Evolutionary conservation across 1,140 invertebrate genomes (phyloP).

Genomic region (Lasioglossum baleicum): DNA sequence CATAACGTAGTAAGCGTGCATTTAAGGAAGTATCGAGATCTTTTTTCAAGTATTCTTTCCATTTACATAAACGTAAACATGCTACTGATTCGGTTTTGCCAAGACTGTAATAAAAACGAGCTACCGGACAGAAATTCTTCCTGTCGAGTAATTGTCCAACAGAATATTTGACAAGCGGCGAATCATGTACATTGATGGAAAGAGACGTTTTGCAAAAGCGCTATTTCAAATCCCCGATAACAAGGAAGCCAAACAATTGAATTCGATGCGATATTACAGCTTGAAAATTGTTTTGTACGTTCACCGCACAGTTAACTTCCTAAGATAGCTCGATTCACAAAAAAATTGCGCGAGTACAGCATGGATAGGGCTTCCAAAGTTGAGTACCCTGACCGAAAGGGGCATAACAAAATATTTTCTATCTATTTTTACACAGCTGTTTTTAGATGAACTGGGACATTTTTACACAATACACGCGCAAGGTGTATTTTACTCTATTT

Average conservation of each 20-base stretch:
- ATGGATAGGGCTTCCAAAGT: slow-evolving; percentile 57
- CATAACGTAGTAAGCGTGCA: slow-evolving; percentile 38
- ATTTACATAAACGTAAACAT: slow-evolving; percentile 28
- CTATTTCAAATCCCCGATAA: not conserved
- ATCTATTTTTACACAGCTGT: slow-evolving; percentile 53
- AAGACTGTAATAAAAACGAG: slow-evolving; percentile 25
- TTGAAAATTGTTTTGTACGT: slow-evolving; percentile 17
- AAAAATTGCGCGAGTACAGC: slow-evolving; percentile 11
- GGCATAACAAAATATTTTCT: slow-evolving; percentile 54
- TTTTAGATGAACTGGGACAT: slow-evolving; percentile 22
- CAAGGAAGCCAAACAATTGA: slow-evolving; percentile 24
- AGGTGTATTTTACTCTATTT: slow-evolving; percentile 53
- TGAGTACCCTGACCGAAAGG: slow-evolving; percentile 22
- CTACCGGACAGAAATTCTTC: not conserved
- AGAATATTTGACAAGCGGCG: not conserved
- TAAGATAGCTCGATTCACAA: slow-evolving; percentile 8
- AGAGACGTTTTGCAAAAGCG: not conserved
- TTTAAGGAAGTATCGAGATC: slow-evolving; percentile 24
- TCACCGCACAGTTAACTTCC: slow-evolving; percentile 36
- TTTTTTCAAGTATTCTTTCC: slow-evolving; percentile 32
- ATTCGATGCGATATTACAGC: not conserved
- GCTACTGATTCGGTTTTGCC: slow-evolving; percentile 21
- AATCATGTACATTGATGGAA: not conserved
- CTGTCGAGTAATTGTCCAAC: not conserved
- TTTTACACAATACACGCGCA: slow-evolving; percentile 35